phyloP scores from a whole-genome alignment of 2,888 invertebrate genomes.

The Aphidoletes aphidimyza region DNA sequence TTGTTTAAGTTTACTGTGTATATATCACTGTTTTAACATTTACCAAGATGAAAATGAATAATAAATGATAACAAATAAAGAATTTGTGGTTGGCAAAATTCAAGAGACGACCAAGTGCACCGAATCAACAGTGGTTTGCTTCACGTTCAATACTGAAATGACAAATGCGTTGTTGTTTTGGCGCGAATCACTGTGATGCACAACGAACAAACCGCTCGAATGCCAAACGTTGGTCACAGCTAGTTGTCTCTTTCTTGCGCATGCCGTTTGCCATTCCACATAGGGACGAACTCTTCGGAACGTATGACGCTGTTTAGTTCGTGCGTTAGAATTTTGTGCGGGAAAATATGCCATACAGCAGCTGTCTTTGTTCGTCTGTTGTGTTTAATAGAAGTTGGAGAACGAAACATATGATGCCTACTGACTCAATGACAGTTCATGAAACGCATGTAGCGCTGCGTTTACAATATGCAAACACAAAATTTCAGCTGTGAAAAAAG shows the following conservation, averaged over 20 bases:
- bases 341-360: background rate
- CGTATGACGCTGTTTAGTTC: background rate
- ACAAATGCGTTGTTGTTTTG: slow-evolving; percentile 53
- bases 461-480: background rate
- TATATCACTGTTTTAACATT: background rate
- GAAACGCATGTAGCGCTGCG: background rate
- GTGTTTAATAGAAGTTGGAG: background rate
- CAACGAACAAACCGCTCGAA: slow-evolving; percentile 16
- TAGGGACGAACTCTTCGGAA: background rate
- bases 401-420: background rate
- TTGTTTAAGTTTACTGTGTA: background rate
- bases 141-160: slow-evolving; percentile 44
- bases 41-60: slow-evolving; percentile 14
- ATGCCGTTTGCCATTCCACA: background rate
- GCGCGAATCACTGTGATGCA: slow-evolving; percentile 36
- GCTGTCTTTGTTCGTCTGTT: slow-evolving; percentile 6
- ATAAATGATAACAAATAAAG: too few species aligned
- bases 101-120: background rate
- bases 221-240: background rate
- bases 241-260: background rate
- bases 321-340: slow-evolving; percentile 9
- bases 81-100: too few species aligned
- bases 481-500: slow-evolving; percentile 5
- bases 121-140: slow-evolving; percentile 41
- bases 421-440: background rate